Percentiles rank a stretch among this genome's conserved stretches.
These are phyloP conservation scores for Ophion slaviceki DNA, from an alignment of 2,888 invertebrate genomes.

Conservation along the genomic window DNA sequence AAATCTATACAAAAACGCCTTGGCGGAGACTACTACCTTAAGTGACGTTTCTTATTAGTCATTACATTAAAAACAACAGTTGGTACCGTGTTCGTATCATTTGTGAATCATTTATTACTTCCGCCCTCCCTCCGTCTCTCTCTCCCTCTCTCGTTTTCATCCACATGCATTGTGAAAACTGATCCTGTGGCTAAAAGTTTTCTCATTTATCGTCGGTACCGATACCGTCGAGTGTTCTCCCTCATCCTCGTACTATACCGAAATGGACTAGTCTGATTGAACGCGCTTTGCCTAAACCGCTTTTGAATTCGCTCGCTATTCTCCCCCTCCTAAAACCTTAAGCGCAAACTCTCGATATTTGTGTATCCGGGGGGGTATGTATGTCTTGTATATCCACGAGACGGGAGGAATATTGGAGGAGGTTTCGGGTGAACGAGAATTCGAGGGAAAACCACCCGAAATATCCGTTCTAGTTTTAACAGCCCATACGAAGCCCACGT, in stretches of 20 bases:
- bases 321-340: constrained; percentile 60
- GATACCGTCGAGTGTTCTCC: constrained; percentile 71
- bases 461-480: constrained; percentile 79
- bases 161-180: constrained; percentile 62
- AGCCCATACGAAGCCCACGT: constrained; percentile 66
- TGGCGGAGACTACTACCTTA: too few species aligned
- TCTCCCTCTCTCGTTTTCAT: neutral
- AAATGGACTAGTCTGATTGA: constrained; percentile 29
- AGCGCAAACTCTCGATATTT: constrained; percentile 4
- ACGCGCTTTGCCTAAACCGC: constrained; percentile 61
- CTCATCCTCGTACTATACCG: constrained; percentile 23
- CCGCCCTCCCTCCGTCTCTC: neutral
- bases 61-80: neutral
- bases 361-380: neutral
- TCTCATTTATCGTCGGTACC: constrained; percentile 75
- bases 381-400: neutral
- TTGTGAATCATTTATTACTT: constrained; percentile 2
- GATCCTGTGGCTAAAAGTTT: constrained; percentile 73
- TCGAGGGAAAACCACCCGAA: constrained; percentile 71
- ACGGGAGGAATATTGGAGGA: constrained; percentile 31
- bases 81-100: neutral
- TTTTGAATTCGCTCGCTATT: constrained; percentile 37
- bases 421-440: constrained; percentile 43
- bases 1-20: too few species aligned
- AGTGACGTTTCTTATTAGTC: neutral